These are phyloP conservation scores for Tupaia tana DNA, from an alignment of 2,113 vertebrate species.

Conservation along the genomic window DNA sequence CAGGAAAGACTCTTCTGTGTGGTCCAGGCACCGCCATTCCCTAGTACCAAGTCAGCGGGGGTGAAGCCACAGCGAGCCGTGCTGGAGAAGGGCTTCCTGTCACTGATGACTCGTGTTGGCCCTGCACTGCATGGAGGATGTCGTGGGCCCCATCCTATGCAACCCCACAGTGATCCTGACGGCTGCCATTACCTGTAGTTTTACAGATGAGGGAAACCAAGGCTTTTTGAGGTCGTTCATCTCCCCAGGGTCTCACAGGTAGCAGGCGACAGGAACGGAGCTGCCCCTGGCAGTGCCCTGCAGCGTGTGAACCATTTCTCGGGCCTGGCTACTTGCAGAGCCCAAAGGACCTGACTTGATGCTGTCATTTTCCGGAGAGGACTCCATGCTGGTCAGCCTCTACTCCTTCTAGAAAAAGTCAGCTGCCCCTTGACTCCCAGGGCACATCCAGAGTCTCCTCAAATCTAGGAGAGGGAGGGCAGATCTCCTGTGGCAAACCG, in stretches of 20 bases:
- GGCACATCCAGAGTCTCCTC: not conserved
- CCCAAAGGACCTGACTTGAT: not conserved
- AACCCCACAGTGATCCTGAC: not conserved
- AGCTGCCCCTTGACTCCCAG: not conserved
- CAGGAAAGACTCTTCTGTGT: fast-evolving
- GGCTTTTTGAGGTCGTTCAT: not conserved
- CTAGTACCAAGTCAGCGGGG: not conserved
- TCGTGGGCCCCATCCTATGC: not conserved
- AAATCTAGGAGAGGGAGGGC: not conserved
- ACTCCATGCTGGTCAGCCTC: not conserved
- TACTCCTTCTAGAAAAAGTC: not conserved
- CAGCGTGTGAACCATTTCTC: not conserved
- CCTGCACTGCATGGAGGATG: no score
- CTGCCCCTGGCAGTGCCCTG: not conserved
- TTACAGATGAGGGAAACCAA: not conserved
- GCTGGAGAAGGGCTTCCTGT: not conserved
- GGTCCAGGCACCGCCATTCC: no score
- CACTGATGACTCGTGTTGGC: no score
- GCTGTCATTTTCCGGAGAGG: not conserved
- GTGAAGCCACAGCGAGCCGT: not conserved
- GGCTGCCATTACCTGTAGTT: not conserved
- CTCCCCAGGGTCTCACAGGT: not conserved
- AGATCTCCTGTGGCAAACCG: not conserved
- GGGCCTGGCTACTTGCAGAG: not conserved
- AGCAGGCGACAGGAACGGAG: not conserved